Evolutionary conservation across 2,888 invertebrate genomes (phyloP).

Genomic region (Abrostola tripartita): DNA sequence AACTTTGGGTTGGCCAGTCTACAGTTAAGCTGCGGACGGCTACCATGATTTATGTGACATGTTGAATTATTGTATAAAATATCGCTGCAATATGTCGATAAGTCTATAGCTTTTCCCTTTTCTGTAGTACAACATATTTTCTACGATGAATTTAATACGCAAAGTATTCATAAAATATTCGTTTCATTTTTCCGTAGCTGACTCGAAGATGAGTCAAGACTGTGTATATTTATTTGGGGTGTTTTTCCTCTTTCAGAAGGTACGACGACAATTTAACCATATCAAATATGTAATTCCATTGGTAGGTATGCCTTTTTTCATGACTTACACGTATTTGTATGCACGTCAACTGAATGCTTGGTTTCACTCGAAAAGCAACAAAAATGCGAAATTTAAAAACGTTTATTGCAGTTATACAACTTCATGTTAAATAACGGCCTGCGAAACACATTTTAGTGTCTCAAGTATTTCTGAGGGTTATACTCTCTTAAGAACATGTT

Average conservation of each 20-base stretch:
- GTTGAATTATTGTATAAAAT: conserved; percentile 39
- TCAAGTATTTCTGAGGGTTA: conserved; percentile 40
- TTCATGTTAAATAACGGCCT: conserved; percentile 17
- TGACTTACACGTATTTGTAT: background rate
- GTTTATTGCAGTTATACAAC: conserved; percentile 20
- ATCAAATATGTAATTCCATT: background rate
- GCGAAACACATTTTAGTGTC: conserved; percentile 41
- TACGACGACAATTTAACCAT: no score
- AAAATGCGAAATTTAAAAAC: conserved; percentile 14
- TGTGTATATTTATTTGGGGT: no score
- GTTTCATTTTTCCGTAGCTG: no score
- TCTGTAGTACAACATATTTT: conserved; percentile 17
- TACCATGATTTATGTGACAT: conserved; percentile 38
- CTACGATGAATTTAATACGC: conserved; percentile 2
- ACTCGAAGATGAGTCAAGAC: no score
- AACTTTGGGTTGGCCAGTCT: conserved; percentile 24
- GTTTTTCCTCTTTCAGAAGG: no score
- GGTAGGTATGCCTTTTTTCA: background rate
- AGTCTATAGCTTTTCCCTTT: conserved; percentile 18
- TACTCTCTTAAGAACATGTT: conserved; percentile 36
- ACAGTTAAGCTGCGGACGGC: conserved; percentile 20
- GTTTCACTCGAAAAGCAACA: conserved; percentile 13
- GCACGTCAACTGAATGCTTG: background rate
- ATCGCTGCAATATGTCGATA: conserved; percentile 40
- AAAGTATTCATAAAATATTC: conserved; percentile 2